These are phyloP conservation scores for Cetoscarus ocellatus DNA, from an alignment of 2,797 vertebrate species.

Conservation along the genomic window DNA sequence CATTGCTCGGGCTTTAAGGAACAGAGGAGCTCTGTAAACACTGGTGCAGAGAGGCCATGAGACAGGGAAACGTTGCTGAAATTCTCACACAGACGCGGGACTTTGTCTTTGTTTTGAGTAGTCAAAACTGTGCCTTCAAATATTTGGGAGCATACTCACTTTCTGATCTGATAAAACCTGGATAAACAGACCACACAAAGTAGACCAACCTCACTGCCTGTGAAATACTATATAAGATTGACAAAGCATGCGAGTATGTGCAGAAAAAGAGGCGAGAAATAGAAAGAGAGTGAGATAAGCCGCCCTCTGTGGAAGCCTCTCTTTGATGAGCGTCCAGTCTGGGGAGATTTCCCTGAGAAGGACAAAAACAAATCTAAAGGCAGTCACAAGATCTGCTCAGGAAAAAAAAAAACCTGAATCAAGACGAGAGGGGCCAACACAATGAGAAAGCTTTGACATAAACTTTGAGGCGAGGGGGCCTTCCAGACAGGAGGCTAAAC, in stretches of 20 bases:
- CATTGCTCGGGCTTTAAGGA: slow-evolving; percentile 60
- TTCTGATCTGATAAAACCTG: slow-evolving; percentile 24
- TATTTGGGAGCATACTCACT: slow-evolving; percentile 30
- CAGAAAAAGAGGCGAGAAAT: slow-evolving; percentile 33
- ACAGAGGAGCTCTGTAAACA: slow-evolving; percentile 75
- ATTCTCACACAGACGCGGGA: slow-evolving; percentile 38
- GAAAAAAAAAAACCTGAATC: slow-evolving; percentile 69
- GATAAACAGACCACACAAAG: slow-evolving; percentile 36
- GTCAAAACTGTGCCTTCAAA: slow-evolving; percentile 45
- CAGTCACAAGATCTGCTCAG: slow-evolving; percentile 72
- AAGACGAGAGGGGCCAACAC: slow-evolving; percentile 70
- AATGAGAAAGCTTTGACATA: slow-evolving; percentile 81
- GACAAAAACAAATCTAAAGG: slow-evolving; percentile 65
- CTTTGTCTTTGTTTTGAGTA: slow-evolving; percentile 44
- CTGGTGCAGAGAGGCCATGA: slow-evolving; percentile 41
- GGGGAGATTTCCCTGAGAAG: slow-evolving; percentile 61
- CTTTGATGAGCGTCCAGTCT: slow-evolving; percentile 62
- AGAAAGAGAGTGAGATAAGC: slow-evolving; percentile 47
- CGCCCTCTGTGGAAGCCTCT: slow-evolving; percentile 41
- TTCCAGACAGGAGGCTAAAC: slow-evolving; percentile 85
- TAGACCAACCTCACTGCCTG: slow-evolving; percentile 4
- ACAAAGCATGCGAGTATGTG: slow-evolving; percentile 34
- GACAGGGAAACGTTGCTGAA: slow-evolving; percentile 48
- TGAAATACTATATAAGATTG: slow-evolving; percentile 28
- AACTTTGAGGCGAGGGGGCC: slow-evolving; percentile 77